Evolutionary conservation across 2,888 invertebrate genomes (phyloP).

Genomic region (Sinopyrophorus schimmeli): DNA sequence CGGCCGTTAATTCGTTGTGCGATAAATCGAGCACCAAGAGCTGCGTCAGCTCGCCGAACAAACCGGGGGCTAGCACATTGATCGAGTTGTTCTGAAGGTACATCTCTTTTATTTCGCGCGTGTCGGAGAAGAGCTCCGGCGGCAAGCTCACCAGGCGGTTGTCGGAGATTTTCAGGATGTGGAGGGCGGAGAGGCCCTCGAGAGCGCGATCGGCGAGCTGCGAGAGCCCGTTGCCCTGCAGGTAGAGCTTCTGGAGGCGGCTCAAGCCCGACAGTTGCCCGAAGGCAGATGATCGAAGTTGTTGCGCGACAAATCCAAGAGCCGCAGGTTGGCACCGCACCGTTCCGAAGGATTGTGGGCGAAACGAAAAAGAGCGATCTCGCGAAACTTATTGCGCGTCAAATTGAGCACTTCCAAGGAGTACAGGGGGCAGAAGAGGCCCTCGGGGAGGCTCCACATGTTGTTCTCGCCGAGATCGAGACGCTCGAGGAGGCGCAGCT

Average conservation of each 20-base stretch:
- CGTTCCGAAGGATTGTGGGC: slow-evolving; percentile 64
- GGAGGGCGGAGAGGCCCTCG: slow-evolving; percentile 72
- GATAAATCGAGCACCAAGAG: slow-evolving; percentile 77
- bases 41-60: slow-evolving; percentile 76
- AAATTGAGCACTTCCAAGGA: slow-evolving; percentile 77
- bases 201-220: slow-evolving; percentile 78
- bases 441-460: slow-evolving; percentile 78
- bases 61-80: slow-evolving; percentile 76
- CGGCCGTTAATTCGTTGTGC: slow-evolving; percentile 77
- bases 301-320: slow-evolving; percentile 77
- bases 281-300: slow-evolving; percentile 75
- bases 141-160: slow-evolving; percentile 81
- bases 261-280: slow-evolving; percentile 70
- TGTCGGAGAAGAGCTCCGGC: slow-evolving; percentile 79
- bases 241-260: slow-evolving; percentile 71
- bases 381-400: slow-evolving; percentile 77
- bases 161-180: slow-evolving; percentile 75
- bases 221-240: slow-evolving; percentile 76
- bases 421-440: slow-evolving; percentile 74
- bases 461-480: slow-evolving; percentile 80
- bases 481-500: slow-evolving; percentile 71
- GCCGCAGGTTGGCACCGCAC: slow-evolving; percentile 70
- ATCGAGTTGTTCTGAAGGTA: slow-evolving; percentile 82
- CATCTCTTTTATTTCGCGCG: slow-evolving; percentile 76
- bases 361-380: slow-evolving; percentile 74